Percentiles rank a stretch among this genome's conserved stretches.
phyloP scores from a whole-genome alignment of 2,797 vertebrate genomes.

The Poeciliopsis paucimaculata region DNA sequence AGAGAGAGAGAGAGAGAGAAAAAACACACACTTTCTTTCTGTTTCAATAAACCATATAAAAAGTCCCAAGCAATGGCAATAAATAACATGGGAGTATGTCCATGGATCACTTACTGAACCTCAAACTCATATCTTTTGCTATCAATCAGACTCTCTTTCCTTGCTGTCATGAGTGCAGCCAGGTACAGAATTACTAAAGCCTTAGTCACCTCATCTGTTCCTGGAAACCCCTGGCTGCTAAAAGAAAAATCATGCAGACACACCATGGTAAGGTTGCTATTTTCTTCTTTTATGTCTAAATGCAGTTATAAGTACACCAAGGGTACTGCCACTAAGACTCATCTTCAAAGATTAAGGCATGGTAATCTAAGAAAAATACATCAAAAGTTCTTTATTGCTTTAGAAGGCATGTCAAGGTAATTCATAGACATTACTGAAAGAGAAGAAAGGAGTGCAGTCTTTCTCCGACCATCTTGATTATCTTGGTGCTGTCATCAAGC shows the following conservation, averaged over 20 bases:
- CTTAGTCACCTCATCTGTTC: constrained; percentile 46
- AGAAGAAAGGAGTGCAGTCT: background rate
- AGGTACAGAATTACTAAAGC: constrained; percentile 41
- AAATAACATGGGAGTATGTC: constrained; percentile 41
- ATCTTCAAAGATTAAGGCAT: constrained; percentile 1
- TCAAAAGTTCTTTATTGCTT: background rate
- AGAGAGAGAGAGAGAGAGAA: constrained; percentile 1
- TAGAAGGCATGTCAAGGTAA: no score
- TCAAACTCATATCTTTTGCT: constrained; percentile 41
- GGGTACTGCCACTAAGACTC: background rate
- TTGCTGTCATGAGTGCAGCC: constrained; percentile 39
- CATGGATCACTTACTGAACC: constrained; percentile 59
- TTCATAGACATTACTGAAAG: background rate
- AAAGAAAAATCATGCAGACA: background rate
- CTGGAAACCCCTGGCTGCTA: constrained; percentile 21
- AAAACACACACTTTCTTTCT: background rate
- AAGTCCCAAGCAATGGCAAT: constrained; percentile 38
- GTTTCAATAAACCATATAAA: constrained; percentile 53
- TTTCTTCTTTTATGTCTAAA: background rate
- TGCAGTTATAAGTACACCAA: background rate
- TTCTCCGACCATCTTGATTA: background rate
- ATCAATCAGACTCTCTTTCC: constrained; percentile 52
- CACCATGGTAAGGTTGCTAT: background rate
- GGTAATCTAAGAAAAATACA: background rate
- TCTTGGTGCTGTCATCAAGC: background rate